These are phyloP conservation scores for Drosophila paulistorum DNA, from an alignment of 1,140 invertebrate species.

Conservation along the genomic window DNA sequence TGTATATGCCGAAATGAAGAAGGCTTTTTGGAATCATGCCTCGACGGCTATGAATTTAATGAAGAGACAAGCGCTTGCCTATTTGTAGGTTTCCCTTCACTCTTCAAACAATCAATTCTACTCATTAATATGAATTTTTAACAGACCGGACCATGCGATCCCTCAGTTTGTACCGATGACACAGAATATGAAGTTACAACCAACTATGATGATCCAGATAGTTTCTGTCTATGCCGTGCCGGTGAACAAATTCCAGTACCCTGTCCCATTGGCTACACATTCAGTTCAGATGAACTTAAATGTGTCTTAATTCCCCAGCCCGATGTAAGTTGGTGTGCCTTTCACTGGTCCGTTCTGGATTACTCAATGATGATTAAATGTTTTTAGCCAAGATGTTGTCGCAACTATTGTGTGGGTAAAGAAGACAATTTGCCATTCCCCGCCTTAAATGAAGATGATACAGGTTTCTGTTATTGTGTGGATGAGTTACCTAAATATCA, in stretches of 20 bases:
- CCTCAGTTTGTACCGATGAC: slow-evolving; percentile 21
- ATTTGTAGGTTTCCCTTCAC: slow-evolving; percentile 42
- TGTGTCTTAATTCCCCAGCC: slow-evolving; percentile 33
- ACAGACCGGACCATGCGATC: slow-evolving; percentile 63
- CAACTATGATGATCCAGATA: slow-evolving; percentile 46
- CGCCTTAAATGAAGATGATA: slow-evolving; percentile 25
- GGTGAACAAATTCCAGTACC: slow-evolving; percentile 40
- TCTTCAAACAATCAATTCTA: background rate
- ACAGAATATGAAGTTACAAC: slow-evolving; percentile 31
- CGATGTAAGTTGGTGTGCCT: slow-evolving; percentile 40
- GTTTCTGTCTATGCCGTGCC: slow-evolving; percentile 62
- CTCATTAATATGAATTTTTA: background rate
- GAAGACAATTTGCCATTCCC: slow-evolving; percentile 41
- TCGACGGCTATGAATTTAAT: slow-evolving; percentile 37
- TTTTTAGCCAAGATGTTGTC: slow-evolving; percentile 51
- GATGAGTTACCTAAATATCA: slow-evolving; percentile 40
- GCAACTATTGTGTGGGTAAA: slow-evolving; percentile 41
- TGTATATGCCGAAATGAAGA: slow-evolving; percentile 44
- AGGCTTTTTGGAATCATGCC: slow-evolving; percentile 40
- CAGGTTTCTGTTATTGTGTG: slow-evolving; percentile 56
- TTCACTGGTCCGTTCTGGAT: too few relatives aligned
- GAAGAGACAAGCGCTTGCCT: background rate
- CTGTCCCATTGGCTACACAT: slow-evolving; percentile 64
- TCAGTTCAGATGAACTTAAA: background rate
- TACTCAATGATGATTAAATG: too few relatives aligned